Conservation (phyloP, 2,113 vertebrate species). For the Austrofundulus limnaeus region DNA sequence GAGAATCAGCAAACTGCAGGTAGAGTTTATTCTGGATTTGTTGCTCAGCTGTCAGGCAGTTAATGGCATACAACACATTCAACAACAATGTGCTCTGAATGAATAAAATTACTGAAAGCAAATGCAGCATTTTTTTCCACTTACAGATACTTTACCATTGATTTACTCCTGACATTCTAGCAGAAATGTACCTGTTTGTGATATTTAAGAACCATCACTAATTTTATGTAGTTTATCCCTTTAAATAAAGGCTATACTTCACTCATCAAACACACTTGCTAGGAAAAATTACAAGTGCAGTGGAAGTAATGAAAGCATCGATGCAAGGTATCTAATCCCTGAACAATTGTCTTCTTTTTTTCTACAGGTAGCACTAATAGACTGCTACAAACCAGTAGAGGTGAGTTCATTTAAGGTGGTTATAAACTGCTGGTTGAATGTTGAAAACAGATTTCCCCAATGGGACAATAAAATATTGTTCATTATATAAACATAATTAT, state of each 20-base stretch:
- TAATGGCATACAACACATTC: not conserved
- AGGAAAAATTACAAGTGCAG: not conserved
- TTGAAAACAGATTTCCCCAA: too few species aligned
- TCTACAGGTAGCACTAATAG: slow-evolving; percentile 87
- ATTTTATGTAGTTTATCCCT: too few species aligned
- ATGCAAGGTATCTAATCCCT: not conserved
- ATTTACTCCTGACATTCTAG: not conserved
- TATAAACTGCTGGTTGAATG: too few species aligned
- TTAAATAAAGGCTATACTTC: too few species aligned
- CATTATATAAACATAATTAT: too few species aligned
- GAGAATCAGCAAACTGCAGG: slow-evolving; percentile 92
- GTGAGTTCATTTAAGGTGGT: slow-evolving; percentile 73
- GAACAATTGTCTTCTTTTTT: slow-evolving; percentile 1
- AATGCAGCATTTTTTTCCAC: not conserved
- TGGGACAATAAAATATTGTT: too few species aligned
- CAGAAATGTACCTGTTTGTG: too few species aligned
- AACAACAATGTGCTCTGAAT: not conserved
- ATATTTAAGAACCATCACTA: too few species aligned
- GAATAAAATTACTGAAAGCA: too few species aligned
- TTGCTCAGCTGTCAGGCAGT: not conserved
- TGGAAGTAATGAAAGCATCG: not conserved
- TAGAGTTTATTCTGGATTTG: slow-evolving; percentile 39
- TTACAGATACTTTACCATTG: not conserved
- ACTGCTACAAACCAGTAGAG: slow-evolving; percentile 97
- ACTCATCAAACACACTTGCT: not conserved